Conservation (phyloP, 2,113 vertebrate species). For the Cynocephalus volans region DNA sequence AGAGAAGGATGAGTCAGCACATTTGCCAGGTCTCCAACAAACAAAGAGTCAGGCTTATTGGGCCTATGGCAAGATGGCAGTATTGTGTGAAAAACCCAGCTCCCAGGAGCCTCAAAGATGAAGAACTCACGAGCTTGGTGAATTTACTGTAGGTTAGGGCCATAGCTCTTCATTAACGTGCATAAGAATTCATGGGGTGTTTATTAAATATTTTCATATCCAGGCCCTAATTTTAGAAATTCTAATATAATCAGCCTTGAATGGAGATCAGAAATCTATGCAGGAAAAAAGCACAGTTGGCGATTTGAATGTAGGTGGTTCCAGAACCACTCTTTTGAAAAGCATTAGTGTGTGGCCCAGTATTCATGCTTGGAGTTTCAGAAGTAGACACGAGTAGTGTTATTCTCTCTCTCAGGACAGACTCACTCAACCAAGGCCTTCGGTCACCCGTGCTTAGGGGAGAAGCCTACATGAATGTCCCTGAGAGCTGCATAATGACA, state of each 20-base stretch:
- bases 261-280: no score
- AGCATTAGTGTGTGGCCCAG: accelerated
- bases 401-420: accelerated
- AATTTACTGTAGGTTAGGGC: neutral
- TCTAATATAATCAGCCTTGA: no score
- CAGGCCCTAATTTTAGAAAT: neutral
- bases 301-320: accelerated
- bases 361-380: accelerated
- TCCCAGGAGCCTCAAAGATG: accelerated
- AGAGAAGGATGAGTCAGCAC: neutral
- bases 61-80: accelerated
- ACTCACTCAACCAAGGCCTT: neutral
- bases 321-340: neutral
- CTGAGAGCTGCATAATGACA: neutral
- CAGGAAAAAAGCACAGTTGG: accelerated
- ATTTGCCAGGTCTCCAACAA: neutral
- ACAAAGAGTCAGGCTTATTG: accelerated
- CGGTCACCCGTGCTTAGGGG: neutral
- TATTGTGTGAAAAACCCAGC: neutral
- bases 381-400: neutral
- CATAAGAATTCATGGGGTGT: neutral
- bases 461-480: accelerated
- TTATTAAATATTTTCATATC: neutral
- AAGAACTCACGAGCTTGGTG: accelerated
- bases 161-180: neutral